phyloP scores from a whole-genome alignment of 2,113 vertebrate genomes.

The Tupaia tana region DNA sequence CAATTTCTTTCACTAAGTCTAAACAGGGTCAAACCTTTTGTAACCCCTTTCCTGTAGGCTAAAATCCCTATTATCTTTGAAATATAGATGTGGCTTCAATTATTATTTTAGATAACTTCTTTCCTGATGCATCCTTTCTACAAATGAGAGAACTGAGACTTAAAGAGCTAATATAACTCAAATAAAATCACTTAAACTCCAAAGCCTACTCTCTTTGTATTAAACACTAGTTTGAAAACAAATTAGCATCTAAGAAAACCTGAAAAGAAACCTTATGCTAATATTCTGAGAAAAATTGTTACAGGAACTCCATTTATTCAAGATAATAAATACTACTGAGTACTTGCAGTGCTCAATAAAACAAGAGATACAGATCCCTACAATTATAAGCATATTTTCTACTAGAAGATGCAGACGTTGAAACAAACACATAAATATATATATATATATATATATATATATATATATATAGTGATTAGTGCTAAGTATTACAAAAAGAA shows the following conservation, averaged over 20 bases:
- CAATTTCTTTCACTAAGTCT: neutral
- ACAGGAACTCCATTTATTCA: neutral
- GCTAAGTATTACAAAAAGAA: neutral
- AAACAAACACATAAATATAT: neutral
- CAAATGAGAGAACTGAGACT: neutral
- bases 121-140: neutral
- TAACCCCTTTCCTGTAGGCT: neutral
- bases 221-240: neutral
- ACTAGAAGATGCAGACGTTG: neutral
- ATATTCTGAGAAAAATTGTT: neutral
- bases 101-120: neutral
- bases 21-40: neutral
- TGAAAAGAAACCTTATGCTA: neutral
- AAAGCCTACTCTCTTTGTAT: neutral
- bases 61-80: neutral
- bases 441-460: neutral
- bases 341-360: neutral
- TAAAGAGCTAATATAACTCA: neutral
- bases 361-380: neutral
- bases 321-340: neutral
- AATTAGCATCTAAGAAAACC: neutral
- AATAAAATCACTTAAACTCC: neutral
- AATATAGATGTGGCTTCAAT: neutral
- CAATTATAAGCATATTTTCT: neutral
- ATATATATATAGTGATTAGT: neutral